phyloP scores from a whole-genome alignment of 2,888 invertebrate species.

The Lochmaea crataegi region DNA sequence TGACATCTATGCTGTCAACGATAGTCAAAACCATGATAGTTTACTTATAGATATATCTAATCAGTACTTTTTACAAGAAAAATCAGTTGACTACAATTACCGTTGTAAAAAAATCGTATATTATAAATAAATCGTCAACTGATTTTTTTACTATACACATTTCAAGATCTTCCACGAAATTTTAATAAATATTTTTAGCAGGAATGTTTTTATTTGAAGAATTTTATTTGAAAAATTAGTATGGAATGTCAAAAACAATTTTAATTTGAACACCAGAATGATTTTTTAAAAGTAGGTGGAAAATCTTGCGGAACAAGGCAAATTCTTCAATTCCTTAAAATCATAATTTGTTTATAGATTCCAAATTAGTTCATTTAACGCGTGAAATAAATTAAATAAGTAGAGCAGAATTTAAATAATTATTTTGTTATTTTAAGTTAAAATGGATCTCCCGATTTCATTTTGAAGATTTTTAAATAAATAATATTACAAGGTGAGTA shows the following conservation, averaged over 20 bases:
- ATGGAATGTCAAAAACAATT: background rate
- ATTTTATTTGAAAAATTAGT: background rate
- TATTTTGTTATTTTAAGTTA: background rate
- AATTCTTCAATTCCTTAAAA: constrained; percentile 24
- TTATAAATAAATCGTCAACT: constrained; percentile 47
- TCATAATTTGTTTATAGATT: background rate
- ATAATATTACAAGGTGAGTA: no score
- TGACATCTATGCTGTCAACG: constrained; percentile 40
- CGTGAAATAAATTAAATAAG: background rate
- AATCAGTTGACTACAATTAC: constrained; percentile 47
- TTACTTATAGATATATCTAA: constrained; percentile 54
- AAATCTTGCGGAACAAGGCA: constrained; percentile 18
- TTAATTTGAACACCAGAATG: background rate
- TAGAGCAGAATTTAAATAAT: background rate
- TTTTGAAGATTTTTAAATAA: no score
- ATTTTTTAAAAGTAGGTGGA: constrained; percentile 3
- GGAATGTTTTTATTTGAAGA: no score
- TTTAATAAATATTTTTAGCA: constrained; percentile 4
- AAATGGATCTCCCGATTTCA: background rate
- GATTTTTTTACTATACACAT: constrained; percentile 49
- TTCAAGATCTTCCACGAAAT: constrained; percentile 12
- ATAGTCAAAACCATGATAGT: constrained; percentile 45
- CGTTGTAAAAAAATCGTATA: constrained; percentile 44
- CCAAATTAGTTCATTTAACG: no score
- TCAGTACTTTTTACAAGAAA: constrained; percentile 65